phyloP scores from a whole-genome alignment of 2,888 invertebrate genomes.

The Alloscopus bannaensis region DNA sequence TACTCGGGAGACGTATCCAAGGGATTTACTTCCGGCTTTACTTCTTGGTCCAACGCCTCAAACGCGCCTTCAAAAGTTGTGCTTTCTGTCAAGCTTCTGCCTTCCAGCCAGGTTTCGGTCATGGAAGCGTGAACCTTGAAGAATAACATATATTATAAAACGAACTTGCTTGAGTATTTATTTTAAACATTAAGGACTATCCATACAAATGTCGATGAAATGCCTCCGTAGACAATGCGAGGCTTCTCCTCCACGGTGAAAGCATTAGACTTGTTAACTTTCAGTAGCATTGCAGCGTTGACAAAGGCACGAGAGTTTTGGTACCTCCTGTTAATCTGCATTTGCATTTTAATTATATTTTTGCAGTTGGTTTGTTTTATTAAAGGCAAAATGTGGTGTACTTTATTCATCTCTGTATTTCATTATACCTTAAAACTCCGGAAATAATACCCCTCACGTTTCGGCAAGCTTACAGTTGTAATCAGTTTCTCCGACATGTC shows the following conservation, averaged over 20 bases:
- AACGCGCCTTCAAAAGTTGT: slow-evolving; percentile 73
- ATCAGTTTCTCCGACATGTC: slow-evolving; percentile 63
- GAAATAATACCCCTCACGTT: slow-evolving; percentile 55
- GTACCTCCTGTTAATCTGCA: slow-evolving; percentile 65
- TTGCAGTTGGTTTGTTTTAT: background rate
- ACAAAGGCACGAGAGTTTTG: slow-evolving; percentile 71
- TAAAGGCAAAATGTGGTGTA: too few species aligned
- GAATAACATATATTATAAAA: too few species aligned
- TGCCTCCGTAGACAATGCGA: slow-evolving; percentile 63
- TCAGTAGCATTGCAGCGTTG: slow-evolving; percentile 67
- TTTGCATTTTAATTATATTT: slow-evolving; percentile 23
- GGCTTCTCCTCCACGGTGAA: slow-evolving; percentile 50
- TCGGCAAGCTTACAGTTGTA: slow-evolving; percentile 52
- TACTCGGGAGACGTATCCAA: slow-evolving; percentile 74
- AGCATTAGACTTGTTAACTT: slow-evolving; percentile 39
- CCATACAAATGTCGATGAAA: slow-evolving; percentile 54
- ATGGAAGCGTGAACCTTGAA: slow-evolving; percentile 74
- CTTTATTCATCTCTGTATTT: too few species aligned
- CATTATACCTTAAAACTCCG: slow-evolving; percentile 67
- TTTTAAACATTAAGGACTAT: background rate
- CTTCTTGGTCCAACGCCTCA: slow-evolving; percentile 73
- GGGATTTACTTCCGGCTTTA: slow-evolving; percentile 74
- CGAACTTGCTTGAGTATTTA: too few species aligned
- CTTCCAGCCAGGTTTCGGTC: slow-evolving; percentile 58
- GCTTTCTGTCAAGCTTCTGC: slow-evolving; percentile 52